A percentile compares a stretch with the other conserved stretches of the same genome.
Conservation (phyloP, 2,888 invertebrate species). For the Dolichomitus sp. region DNA sequence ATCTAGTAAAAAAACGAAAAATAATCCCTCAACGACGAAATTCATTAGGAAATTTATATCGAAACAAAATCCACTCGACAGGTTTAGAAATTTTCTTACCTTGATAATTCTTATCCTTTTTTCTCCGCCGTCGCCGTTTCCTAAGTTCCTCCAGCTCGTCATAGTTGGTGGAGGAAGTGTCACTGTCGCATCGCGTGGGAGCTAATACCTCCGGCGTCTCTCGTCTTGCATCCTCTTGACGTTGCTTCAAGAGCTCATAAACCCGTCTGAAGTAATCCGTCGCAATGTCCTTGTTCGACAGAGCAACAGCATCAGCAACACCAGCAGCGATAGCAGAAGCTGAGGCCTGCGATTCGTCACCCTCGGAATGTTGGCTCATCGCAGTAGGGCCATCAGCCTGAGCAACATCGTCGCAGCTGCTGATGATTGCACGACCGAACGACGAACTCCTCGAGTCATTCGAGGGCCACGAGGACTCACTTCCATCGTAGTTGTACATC, state of each 20-base stretch:
- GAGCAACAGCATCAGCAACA: constrained; percentile 36
- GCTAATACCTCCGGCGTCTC: constrained; percentile 45
- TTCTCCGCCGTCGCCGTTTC: constrained; percentile 74
- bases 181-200: constrained; percentile 70
- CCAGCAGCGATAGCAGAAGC: neutral
- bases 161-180: constrained; percentile 79
- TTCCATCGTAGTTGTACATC: constrained; percentile 39
- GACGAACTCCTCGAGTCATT: constrained; percentile 34
- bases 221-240: constrained; percentile 73
- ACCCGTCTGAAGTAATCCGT: constrained; percentile 83
- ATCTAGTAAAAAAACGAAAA: too few relatives aligned
- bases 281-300: constrained; percentile 78
- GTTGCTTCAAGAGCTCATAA: constrained; percentile 80
- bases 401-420: too few relatives aligned
- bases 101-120: constrained; percentile 66
- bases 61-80: neutral
- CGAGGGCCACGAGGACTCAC: constrained; percentile 6
- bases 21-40: too few relatives aligned
- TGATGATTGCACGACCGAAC: neutral
- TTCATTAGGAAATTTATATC: too few relatives aligned
- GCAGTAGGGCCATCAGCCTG: neutral
- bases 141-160: constrained; percentile 71
- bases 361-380: constrained; percentile 20
- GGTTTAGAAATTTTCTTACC: constrained; percentile 48
- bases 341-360: constrained; percentile 28